Percentiles rank a stretch among this genome's conserved stretches.
These are phyloP conservation scores for Neotoma lepida DNA, from an alignment of 2,113 vertebrate genomes.

Conservation along the genomic window DNA sequence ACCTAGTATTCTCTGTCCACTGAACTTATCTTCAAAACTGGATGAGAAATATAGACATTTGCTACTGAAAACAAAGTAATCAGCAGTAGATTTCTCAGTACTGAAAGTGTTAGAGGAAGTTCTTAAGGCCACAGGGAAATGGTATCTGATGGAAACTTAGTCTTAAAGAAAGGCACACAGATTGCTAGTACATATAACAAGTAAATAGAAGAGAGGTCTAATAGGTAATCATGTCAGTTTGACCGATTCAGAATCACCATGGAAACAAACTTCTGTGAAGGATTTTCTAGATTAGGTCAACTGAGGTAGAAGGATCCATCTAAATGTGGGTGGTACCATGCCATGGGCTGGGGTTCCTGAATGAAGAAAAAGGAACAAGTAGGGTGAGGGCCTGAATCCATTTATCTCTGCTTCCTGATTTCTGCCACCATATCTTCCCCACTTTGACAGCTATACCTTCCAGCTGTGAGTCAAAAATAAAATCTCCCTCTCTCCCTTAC, in stretches of 20 bases:
- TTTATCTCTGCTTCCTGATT: not conserved
- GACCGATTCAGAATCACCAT: too few relatives aligned
- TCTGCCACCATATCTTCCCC: not conserved
- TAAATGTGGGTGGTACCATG: not conserved
- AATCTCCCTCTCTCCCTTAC: not conserved
- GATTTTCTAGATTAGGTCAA: not conserved
- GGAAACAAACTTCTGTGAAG: not conserved
- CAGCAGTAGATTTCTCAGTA: not conserved
- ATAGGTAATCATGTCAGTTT: not conserved
- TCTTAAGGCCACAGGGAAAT: slow-evolving; percentile 39
- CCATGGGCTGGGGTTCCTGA: not conserved
- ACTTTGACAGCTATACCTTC: not conserved
- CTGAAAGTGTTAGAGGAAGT: slow-evolving; percentile 16
- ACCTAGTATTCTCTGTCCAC: not conserved
- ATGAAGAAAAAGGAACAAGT: not conserved
- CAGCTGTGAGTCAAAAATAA: not conserved
- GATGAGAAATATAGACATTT: slow-evolving; percentile 42
- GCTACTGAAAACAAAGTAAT: not conserved
- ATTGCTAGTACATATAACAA: not conserved
- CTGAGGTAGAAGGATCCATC: not conserved
- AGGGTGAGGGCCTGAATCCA: not conserved
- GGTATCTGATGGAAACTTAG: not conserved
- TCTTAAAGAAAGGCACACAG: slow-evolving; percentile 33
- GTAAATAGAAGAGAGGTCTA: not conserved
- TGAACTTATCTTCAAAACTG: not conserved